These are phyloP conservation scores for Strigamia transsilvanica DNA, from an alignment of 2,888 invertebrate genomes.

Conservation along the genomic window DNA sequence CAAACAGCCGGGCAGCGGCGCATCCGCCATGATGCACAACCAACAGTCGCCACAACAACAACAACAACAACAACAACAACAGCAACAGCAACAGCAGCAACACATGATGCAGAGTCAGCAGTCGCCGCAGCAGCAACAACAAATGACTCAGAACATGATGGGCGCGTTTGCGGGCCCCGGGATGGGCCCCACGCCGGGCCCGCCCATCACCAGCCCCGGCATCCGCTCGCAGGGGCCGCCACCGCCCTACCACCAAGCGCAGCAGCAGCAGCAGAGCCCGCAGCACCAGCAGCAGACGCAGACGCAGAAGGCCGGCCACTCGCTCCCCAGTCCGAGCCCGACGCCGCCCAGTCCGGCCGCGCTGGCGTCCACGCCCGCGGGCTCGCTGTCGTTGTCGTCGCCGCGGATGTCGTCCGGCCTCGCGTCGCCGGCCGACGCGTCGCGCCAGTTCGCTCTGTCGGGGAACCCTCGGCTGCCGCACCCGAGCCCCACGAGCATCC, in stretches of 20 bases:
- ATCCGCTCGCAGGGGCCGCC: slow-evolving; percentile 74
- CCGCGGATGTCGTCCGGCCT: slow-evolving; percentile 75
- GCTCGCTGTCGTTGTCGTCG: slow-evolving; percentile 77
- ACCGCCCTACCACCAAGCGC: slow-evolving; percentile 77
- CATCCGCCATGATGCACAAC: not conserved
- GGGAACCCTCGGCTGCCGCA: slow-evolving; percentile 65
- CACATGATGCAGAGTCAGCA: slow-evolving; percentile 54
- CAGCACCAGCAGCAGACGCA: slow-evolving; percentile 53
- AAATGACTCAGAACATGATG: slow-evolving; percentile 36
- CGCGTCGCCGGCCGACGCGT: slow-evolving; percentile 75
- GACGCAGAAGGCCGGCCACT: slow-evolving; percentile 63
- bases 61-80: slow-evolving; percentile 58
- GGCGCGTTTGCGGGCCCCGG: slow-evolving; percentile 56
- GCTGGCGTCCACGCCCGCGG: slow-evolving; percentile 73
- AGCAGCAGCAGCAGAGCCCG: slow-evolving; percentile 33
- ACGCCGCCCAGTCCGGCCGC: slow-evolving; percentile 71
- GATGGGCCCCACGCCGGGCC: slow-evolving; percentile 56
- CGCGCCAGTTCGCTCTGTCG: slow-evolving; percentile 66
- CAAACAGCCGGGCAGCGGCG: slow-evolving; percentile 58
- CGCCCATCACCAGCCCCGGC: slow-evolving; percentile 57
- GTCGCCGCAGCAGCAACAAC: slow-evolving; percentile 60
- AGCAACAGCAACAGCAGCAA: slow-evolving; percentile 58
- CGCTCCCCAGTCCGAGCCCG: slow-evolving; percentile 72
- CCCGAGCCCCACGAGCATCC: slow-evolving; percentile 67
- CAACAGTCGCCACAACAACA: slow-evolving; percentile 59